Evolutionary conservation across 2,797 vertebrate species (phyloP), one percentile per base, ranked within the genome.

Genomic region (Helostoma temminkii): DNA sequence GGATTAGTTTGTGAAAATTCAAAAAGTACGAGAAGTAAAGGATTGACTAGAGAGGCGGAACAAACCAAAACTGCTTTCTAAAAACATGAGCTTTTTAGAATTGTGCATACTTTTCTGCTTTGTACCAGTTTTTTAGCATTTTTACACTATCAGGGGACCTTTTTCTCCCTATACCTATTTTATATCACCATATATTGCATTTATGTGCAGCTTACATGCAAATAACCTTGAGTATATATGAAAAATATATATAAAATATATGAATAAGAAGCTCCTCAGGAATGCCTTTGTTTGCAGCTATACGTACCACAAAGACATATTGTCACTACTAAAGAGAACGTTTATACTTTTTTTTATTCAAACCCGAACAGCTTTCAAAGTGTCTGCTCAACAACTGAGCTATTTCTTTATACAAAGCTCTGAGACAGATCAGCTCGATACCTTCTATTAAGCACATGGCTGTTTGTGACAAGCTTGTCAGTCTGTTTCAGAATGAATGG

Each of bases 391-490:
- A 50, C 36, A 53, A 41, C n/a, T 0, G 24, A 68, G 52, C 39
- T 28, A 37, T 71, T 76, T 42, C 43, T 19, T 55, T 2, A 9
- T 2, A 57, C 49, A 75, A 68, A 76, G 48, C 69, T 19, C 22
- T 10, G 45, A 47, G 28, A 68, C 36, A 71, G 66, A 59, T 63
- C 58, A 46, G 42, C 50, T 66, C 45, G 72, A 76, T 71, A 56
- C 25, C 61, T 70, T 72, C 45, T 50, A 54, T 74, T 54, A 62
- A 34, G 11, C 32, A 15, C 39, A 62, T 5, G 14, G 49, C 32
- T 66, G 77, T 70, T 65, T 64, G 71, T 54, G 83, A 81, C 71
- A 47, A 58, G 68, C 68, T 66, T 70, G 73, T 79, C 75, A 74
- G 53, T 67, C 67, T 66, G 24, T 36, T 43, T 39, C 62, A 72